A percentile compares a stretch with the other conserved stretches of the same genome.
Evolutionary conservation across 1,140 invertebrate species (phyloP).

Genomic region (Antheraea pernyi): DNA sequence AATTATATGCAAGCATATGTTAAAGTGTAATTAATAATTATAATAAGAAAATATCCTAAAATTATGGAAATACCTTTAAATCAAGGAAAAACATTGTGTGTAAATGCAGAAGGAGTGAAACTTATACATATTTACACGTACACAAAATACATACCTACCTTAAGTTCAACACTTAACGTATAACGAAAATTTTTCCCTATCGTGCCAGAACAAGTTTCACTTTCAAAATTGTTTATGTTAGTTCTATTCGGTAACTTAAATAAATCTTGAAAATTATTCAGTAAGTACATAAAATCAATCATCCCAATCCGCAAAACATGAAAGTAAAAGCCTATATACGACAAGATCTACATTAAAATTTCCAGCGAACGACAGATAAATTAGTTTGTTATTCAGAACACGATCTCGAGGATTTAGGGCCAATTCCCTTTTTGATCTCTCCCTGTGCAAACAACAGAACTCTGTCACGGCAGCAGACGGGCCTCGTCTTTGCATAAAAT

Average conservation of each 20-base stretch:
- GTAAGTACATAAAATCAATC: not conserved
- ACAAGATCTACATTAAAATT: conserved; percentile 29
- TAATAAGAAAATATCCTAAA: too few relatives aligned
- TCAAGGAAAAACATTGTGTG: too few relatives aligned
- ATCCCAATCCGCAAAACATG: not conserved
- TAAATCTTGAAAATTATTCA: not conserved
- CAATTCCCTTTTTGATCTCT: conserved; percentile 73
- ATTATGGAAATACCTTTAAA: too few relatives aligned
- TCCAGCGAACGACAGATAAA: conserved; percentile 48
- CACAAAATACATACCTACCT: too few relatives aligned
- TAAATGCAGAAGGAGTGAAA: too few relatives aligned
- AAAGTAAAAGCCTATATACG: conserved; percentile 3
- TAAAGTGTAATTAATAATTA: too few relatives aligned
- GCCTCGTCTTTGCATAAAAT: conserved; percentile 68
- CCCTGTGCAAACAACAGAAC: conserved; percentile 60
- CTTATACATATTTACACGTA: too few relatives aligned
- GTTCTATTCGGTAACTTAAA: not conserved
- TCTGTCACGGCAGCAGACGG: conserved; percentile 52
- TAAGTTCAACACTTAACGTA: too few relatives aligned
- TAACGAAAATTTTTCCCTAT: too few relatives aligned
- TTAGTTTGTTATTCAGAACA: conserved; percentile 67
- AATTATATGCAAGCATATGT: too few relatives aligned
- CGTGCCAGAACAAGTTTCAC: too few relatives aligned
- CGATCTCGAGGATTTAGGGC: conserved; percentile 53
- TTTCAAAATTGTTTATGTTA: too few relatives aligned